These are phyloP conservation scores for Anguilla pacifica DNA, from an alignment of 2,797 vertebrate genomes.

Conservation along the genomic window DNA sequence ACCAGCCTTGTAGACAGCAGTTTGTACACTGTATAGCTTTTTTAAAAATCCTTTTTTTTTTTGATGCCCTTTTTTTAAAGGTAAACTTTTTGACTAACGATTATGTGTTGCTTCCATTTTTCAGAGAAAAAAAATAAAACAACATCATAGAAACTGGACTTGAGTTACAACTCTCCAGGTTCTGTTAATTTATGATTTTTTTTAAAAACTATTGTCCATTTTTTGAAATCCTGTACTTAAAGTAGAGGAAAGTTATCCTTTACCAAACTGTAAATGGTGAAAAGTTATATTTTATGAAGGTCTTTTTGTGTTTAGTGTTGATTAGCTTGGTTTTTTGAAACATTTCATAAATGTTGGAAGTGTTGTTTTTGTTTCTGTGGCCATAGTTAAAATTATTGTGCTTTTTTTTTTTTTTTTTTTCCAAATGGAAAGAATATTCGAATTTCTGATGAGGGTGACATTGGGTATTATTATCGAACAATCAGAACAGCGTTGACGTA, in stretches of 20 bases:
- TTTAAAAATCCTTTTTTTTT: conserved; percentile 73
- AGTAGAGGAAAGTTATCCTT: conserved; percentile 80
- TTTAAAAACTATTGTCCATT: conserved; percentile 77
- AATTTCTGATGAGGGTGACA: conserved; percentile 62
- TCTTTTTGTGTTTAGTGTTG: conserved; percentile 93
- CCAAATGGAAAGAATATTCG: conserved; percentile 52
- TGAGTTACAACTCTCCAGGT: conserved; percentile 96
- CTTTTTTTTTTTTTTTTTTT: conserved; percentile 65
- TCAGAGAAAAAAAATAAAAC: conserved; percentile 71
- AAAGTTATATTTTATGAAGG: conserved; percentile 96
- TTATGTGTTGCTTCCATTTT: conserved; percentile 88
- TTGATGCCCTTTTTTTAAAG: conserved; percentile 89
- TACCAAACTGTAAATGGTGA: conserved; percentile 87
- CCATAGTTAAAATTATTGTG: conserved; percentile 82
- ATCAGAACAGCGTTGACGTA: conserved; percentile 57
- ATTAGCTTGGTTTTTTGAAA: conserved; percentile 89
- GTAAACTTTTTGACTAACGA: conserved; percentile 83
- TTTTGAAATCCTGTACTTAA: conserved; percentile 85
- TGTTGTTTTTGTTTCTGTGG: conserved; percentile 91
- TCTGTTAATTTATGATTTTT: conserved; percentile 80
- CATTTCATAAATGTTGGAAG: conserved; percentile 91
- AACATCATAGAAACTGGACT: conserved; percentile 85
- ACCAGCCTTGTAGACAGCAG: conserved; percentile 92
- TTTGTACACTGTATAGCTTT: conserved; percentile 99
- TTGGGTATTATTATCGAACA: conserved; percentile 65